Base-by-base conservation (phyloP, 2,797 vertebrate species). In the Scolopax bukidnonensis region DNA sequence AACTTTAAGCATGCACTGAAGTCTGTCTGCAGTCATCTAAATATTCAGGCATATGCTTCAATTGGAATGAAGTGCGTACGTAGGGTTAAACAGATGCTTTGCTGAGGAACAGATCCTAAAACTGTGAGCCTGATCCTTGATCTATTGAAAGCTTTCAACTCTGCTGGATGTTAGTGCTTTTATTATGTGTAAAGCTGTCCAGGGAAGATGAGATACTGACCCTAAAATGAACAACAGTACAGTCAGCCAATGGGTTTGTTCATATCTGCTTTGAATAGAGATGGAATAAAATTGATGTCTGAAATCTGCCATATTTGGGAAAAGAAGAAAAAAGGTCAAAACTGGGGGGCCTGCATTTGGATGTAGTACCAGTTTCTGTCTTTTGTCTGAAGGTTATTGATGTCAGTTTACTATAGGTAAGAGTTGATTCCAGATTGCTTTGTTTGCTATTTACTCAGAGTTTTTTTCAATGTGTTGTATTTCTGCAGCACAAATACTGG, bases 91-190 rank as follows among this genome's bases (percentile, higher is more conserved):
- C 81, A 96, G 88, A 90, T 61, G 81, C 48, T 95, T 92, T 95
- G 53, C 86, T 90, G 81, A 84, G 51, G 64, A 77, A 90, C 67
- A 84, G 64, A 90, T 89, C 78, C 90, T 90, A 75, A 92, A 95
- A 95, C 64, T 91, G 57, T 71, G 83, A 96, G 87, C 67, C 93
- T 89, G 85, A 93, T 95, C 91, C 91, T 91, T 95, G 77, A 91
- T 93, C 85, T 96, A 4, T 63, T 88, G 76, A 90, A 95, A 51
- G 73, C 85, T 96, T 96, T 95, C 91, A 96, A 93, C 95, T 96
- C 91, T 93, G 91, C 63, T 92, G 87, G 87, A 95, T 93, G 61
- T 75, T 91, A 91, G 78, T 48, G 75, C 65, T 93, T 96, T 95
- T 91, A 91, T 82, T 90, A 89, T 75, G 70, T 87, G 88, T 90